Percentiles rank a stretch among this genome's conserved stretches.
Conservation (phyloP, 2,113 vertebrate species). For the Corapipo altera region DNA sequence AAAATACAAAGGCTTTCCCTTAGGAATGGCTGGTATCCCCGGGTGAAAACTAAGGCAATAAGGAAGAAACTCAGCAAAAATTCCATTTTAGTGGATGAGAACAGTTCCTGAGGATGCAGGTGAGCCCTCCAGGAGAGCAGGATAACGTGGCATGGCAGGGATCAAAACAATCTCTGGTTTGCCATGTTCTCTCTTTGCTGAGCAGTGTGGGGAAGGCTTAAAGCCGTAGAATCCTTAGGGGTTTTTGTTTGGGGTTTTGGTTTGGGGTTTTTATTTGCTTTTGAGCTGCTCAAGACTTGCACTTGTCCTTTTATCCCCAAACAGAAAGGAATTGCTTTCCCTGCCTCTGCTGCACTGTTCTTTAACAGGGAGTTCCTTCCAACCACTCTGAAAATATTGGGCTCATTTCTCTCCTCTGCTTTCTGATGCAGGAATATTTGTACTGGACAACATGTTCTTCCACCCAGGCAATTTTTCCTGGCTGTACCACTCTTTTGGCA, state of each 20-base stretch:
- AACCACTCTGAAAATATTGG: background rate
- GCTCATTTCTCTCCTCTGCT: background rate
- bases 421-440: background rate
- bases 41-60: background rate
- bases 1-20: background rate
- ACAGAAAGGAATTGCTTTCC: background rate
- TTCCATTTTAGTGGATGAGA: background rate
- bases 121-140: background rate
- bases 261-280: background rate
- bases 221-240: rapidly evolving
- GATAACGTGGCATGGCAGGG: background rate
- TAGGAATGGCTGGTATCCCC: background rate
- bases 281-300: background rate
- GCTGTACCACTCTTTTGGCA: background rate
- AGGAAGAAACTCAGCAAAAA: background rate
- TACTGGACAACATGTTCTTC: background rate
- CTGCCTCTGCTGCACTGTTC: background rate
- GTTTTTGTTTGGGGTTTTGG: rapidly evolving
- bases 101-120: too few species aligned
- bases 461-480: background rate
- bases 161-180: too few species aligned
- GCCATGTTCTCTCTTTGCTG: background rate
- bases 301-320: background rate
- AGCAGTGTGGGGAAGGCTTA: background rate
- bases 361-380: background rate